These are phyloP conservation scores for Brenthis hecate DNA, from an alignment of 2,888 invertebrate genomes.

Conservation along the genomic window DNA sequence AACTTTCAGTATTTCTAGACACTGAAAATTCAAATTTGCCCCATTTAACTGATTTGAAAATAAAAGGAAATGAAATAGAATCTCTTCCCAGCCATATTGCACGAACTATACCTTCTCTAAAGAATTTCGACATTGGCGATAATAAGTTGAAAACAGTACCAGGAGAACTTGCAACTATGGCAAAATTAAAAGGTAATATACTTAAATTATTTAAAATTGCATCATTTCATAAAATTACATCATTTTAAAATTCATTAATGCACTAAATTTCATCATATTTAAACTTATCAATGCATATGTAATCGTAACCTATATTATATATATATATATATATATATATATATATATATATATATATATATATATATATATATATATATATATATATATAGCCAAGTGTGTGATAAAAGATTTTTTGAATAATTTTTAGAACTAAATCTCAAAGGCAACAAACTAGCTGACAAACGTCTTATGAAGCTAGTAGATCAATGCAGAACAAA, in stretches of 20 bases:
- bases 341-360: too few relatives aligned
- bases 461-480: conserved; percentile 88
- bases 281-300: neutral
- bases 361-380: too few relatives aligned
- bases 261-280: conserved; percentile 4
- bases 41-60: conserved; percentile 85
- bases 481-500: conserved; percentile 89
- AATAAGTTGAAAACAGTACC: conserved; percentile 87
- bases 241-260: neutral
- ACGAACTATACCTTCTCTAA: conserved; percentile 81
- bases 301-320: conserved; percentile 3
- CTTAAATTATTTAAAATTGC: neutral
- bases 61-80: conserved; percentile 85
- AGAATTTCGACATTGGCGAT: conserved; percentile 86
- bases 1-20: conserved; percentile 79
- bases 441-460: conserved; percentile 88
- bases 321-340: neutral
- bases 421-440: conserved; percentile 84
- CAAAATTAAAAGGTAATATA: conserved; percentile 86
- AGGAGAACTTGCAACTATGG: conserved; percentile 85
- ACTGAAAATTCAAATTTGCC: conserved; percentile 75
- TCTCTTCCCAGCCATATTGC: conserved; percentile 83
- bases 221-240: neutral
- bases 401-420: neutral
- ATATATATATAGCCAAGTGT: neutral